phyloP scores from a whole-genome alignment of 2,113 vertebrate species.

The Chionis minor region DNA sequence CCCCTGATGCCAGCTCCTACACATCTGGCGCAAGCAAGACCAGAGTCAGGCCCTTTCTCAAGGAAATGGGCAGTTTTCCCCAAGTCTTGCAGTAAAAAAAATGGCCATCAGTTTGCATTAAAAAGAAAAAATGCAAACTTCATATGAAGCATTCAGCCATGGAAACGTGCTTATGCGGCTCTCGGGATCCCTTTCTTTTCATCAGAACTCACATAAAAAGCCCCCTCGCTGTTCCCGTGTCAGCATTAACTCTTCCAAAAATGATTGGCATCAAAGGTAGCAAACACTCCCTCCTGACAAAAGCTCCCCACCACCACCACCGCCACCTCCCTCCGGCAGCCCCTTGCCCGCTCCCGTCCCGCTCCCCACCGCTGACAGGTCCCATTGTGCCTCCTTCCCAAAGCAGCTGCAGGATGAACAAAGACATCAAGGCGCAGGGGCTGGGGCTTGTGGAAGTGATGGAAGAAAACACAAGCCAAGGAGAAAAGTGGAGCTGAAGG shows the following conservation, averaged over 20 bases:
- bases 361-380: background rate
- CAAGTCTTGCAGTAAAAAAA: background rate
- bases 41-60: background rate
- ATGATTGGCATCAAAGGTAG: constrained; percentile 36
- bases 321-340: background rate
- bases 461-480: constrained; percentile 23
- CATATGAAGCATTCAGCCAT: background rate
- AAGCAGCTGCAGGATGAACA: constrained; percentile 7
- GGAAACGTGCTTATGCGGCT: background rate
- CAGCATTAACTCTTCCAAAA: constrained; percentile 24
- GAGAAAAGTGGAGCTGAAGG: background rate
- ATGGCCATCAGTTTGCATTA: background rate
- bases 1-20: background rate
- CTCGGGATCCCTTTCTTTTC: background rate
- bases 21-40: background rate
- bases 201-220: constrained; percentile 17
- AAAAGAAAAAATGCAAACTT: background rate
- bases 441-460: background rate
- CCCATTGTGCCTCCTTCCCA: background rate
- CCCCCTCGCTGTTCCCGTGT: background rate
- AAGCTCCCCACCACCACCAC: background rate
- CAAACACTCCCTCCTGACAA: constrained; percentile 27
- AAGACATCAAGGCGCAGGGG: background rate
- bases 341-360: background rate
- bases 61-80: background rate